Percentiles rank a stretch among this genome's conserved stretches.
These are phyloP conservation scores for Dryoscopus gambensis DNA, from an alignment of 2,113 vertebrate species.

Conservation along the genomic window DNA sequence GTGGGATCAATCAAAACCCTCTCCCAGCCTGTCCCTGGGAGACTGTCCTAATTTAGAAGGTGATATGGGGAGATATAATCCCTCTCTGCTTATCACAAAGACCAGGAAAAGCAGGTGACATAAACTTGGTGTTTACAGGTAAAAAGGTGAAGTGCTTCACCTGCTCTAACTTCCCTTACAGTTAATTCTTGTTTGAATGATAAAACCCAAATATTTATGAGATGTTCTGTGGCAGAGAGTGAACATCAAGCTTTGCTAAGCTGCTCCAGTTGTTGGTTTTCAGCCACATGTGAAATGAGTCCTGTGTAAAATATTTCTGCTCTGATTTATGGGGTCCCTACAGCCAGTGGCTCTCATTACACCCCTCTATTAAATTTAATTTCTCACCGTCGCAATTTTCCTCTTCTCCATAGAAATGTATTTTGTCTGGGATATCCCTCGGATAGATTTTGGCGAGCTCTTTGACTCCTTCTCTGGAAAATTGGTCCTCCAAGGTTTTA, in stretches of 20 bases:
- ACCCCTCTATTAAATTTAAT: neutral
- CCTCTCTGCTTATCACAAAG: neutral
- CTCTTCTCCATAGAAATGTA: fast-evolving
- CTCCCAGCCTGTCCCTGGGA: neutral
- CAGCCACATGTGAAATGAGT: neutral
- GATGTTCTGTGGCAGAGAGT: neutral
- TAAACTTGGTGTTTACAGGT: neutral
- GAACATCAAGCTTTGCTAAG: neutral
- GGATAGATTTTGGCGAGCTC: neutral
- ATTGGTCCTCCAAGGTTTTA: neutral
- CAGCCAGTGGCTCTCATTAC: neutral
- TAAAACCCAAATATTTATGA: neutral
- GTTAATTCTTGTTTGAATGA: neutral
- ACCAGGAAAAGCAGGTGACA: neutral
- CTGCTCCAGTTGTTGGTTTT: neutral
- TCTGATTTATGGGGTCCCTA: neutral
- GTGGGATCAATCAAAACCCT: neutral
- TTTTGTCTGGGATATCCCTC: neutral
- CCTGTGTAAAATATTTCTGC: neutral
- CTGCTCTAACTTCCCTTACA: neutral
- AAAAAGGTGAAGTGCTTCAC: neutral
- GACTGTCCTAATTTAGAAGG: neutral
- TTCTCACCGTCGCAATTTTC: neutral
- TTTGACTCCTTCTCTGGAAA: neutral
- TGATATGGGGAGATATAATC: neutral